phyloP scores from a whole-genome alignment of 2,113 vertebrate genomes.

The Myxocyprinus asiaticus region DNA sequence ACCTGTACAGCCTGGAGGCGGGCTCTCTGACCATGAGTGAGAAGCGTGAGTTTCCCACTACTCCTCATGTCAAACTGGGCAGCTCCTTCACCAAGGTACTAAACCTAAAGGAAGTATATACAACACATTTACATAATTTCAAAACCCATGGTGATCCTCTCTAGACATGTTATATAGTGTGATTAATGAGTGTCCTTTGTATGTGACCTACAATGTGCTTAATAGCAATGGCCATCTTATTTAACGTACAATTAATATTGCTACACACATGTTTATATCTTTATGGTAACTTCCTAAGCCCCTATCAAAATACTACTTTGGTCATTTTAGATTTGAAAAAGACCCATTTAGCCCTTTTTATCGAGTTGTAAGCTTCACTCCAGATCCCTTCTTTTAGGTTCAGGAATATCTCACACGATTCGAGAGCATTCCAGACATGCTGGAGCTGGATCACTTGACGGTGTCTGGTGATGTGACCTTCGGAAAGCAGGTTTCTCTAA shows the following conservation, averaged over 20 bases:
- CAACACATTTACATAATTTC: not conserved
- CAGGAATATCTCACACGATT: conserved; percentile 94
- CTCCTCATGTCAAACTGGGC: conserved; percentile 95
- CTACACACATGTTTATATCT: too few relatives aligned
- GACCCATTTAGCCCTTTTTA: too few relatives aligned
- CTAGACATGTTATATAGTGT: too few relatives aligned
- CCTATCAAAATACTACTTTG: too few relatives aligned
- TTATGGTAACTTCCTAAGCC: too few relatives aligned
- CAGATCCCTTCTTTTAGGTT: conserved; percentile 75
- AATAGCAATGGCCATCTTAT: too few relatives aligned
- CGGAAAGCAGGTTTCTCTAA: conserved; percentile 94
- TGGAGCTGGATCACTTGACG: conserved; percentile 97
- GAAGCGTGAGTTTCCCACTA: conserved; percentile 93
- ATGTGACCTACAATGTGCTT: too few relatives aligned
- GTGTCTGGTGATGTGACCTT: conserved; percentile 98
- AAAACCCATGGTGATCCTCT: not conserved
- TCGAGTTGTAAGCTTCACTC: too few relatives aligned
- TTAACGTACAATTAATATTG: too few relatives aligned
- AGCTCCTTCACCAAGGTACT: conserved; percentile 98
- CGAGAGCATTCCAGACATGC: conserved; percentile 98
- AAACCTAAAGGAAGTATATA: not conserved
- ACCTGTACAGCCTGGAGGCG: conserved; percentile 95
- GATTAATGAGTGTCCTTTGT: too few relatives aligned
- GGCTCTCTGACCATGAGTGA: conserved; percentile 96
- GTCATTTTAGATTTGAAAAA: too few relatives aligned